A percentile compares a stretch with the other conserved stretches of the same genome.
Conservation (phyloP, 2,888 invertebrate genomes). For the Ceramica pisi region DNA sequence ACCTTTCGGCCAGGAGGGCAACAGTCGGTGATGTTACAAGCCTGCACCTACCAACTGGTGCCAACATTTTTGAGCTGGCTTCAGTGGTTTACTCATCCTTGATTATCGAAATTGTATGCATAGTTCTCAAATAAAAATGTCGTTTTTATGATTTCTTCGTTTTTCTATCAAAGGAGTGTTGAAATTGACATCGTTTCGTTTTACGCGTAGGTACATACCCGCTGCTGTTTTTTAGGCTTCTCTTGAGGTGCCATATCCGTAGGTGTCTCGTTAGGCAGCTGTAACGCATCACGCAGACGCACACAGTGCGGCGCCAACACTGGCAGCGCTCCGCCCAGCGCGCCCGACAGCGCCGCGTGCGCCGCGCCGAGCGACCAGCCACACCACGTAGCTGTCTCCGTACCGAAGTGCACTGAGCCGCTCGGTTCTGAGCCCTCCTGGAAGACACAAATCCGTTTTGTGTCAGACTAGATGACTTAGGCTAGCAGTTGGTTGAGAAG, state of each 20-base stretch:
- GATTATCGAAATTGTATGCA: too few species aligned
- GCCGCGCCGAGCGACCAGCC: background rate
- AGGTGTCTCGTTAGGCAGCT: slow-evolving; percentile 90
- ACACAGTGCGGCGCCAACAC: background rate
- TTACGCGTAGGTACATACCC: slow-evolving; percentile 93
- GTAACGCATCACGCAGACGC: slow-evolving; percentile 89
- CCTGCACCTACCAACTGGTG: too few species aligned
- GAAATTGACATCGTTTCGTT: too few species aligned
- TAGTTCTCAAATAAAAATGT: too few species aligned
- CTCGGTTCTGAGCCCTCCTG: background rate
- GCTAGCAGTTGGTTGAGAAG: too few species aligned
- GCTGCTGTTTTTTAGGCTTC: slow-evolving; percentile 92
- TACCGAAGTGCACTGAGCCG: background rate
- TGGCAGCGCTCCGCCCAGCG: background rate
- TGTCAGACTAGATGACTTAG: too few species aligned
- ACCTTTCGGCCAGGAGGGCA: background rate
- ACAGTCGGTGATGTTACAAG: too few species aligned
- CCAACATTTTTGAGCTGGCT: too few species aligned
- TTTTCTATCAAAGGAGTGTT: too few species aligned
- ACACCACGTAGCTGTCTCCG: background rate
- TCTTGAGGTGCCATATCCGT: slow-evolving; percentile 90
- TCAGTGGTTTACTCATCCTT: too few species aligned
- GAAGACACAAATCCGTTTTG: slow-evolving; percentile 82
- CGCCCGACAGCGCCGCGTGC: background rate
- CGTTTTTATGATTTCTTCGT: too few species aligned